Conservation (phyloP, 2,797 vertebrate species). For the Sebastes diploproa region DNA sequence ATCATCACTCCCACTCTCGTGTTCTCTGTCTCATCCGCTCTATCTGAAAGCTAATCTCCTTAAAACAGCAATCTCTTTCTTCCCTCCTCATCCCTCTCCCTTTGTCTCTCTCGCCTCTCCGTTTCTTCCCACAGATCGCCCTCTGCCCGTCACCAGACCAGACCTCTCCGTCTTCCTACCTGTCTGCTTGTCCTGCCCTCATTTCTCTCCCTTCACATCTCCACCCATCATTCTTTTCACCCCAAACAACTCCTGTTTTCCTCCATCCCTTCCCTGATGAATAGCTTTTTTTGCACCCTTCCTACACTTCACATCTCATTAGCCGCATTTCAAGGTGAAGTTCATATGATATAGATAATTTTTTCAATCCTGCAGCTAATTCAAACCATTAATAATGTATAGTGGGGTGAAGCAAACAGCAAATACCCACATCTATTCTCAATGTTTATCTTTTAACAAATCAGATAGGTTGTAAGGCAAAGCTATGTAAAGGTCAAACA, state of each 20-base stretch:
- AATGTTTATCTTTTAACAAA: slow-evolving; percentile 32
- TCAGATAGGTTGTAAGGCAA: slow-evolving; percentile 9
- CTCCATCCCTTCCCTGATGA: slow-evolving; percentile 27
- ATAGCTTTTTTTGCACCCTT: slow-evolving; percentile 20
- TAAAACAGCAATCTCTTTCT: slow-evolving; percentile 56
- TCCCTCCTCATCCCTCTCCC: slow-evolving; percentile 27
- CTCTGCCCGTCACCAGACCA: slow-evolving; percentile 59
- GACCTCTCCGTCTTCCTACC: slow-evolving; percentile 65
- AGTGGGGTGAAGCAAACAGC: slow-evolving; percentile 13
- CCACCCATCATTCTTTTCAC: slow-evolving; percentile 64
- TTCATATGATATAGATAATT: slow-evolving; percentile 39
- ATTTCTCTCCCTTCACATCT: slow-evolving; percentile 64
- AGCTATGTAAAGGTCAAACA: slow-evolving; percentile 46
- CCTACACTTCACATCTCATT: slow-evolving; percentile 10
- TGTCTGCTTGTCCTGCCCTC: slow-evolving; percentile 49
- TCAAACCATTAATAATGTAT: slow-evolving; percentile 42
- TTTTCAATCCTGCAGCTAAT: slow-evolving; percentile 40
- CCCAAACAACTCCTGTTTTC: slow-evolving; percentile 51
- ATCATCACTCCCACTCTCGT: slow-evolving; percentile 39
- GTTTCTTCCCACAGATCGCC: slow-evolving; percentile 44
- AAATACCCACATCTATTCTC: slow-evolving; percentile 12
- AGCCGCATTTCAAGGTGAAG: slow-evolving; percentile 56
- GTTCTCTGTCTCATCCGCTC: slow-evolving; percentile 33
- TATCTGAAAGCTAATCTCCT: slow-evolving; percentile 67
- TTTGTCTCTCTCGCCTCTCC: slow-evolving; percentile 45